Conservation (phyloP, 2,888 invertebrate genomes). For the Sinodicranocentrus sp. region DNA sequence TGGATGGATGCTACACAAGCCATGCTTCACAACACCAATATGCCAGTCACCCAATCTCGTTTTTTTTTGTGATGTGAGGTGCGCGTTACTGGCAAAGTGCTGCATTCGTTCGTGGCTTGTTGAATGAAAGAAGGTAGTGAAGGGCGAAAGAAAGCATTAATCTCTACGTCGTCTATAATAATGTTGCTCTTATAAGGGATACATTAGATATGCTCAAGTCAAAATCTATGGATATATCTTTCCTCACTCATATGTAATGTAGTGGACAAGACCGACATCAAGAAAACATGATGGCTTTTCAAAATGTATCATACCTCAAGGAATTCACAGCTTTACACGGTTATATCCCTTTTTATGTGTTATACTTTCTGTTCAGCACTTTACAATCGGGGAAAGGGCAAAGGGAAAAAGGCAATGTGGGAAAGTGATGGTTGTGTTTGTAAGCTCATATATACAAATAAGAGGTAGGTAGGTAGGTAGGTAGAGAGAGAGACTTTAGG, state of each 20-base stretch:
- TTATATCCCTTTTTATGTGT: no score
- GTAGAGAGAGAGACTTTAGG: not conserved
- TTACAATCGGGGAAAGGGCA: conserved; percentile 8
- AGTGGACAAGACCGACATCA: not conserved
- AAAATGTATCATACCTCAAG: not conserved
- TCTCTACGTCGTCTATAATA: conserved; percentile 34
- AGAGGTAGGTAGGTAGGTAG: not conserved
- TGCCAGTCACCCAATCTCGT: conserved; percentile 7
- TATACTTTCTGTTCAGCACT: no score
- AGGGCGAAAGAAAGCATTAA: conserved; percentile 62
- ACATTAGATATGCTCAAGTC: no score
- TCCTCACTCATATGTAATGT: conserved; percentile 16
- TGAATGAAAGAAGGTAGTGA: conserved; percentile 51
- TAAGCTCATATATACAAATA: not conserved
- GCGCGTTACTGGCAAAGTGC: not conserved
- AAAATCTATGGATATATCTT: not conserved
- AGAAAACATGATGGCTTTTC: not conserved
- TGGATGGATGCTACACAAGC: not conserved
- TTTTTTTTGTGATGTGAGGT: not conserved
- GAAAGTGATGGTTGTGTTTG: not conserved
- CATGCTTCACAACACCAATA: conserved; percentile 22
- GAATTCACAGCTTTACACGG: no score
- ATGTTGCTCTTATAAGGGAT: not conserved
- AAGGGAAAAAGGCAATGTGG: conserved; percentile 1
- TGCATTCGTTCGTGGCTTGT: conserved; percentile 28